Conservation (phyloP, 2,888 invertebrate species). For the Watsonalla cultraria region DNA sequence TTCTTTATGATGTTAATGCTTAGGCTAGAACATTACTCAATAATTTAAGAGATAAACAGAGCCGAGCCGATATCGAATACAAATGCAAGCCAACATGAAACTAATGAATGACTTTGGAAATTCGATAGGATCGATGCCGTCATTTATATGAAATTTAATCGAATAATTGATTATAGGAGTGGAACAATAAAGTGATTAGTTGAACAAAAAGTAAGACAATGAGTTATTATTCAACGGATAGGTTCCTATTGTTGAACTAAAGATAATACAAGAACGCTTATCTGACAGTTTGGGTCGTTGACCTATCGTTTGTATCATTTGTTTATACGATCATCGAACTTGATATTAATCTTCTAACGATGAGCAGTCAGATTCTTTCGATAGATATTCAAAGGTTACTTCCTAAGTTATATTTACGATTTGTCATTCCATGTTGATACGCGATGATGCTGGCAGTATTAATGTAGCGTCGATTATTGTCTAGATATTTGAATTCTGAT, state of each 20-base stretch:
- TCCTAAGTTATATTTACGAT: constrained; percentile 52
- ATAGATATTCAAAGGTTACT: constrained; percentile 54
- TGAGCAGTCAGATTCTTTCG: constrained; percentile 60
- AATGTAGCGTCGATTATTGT: constrained; percentile 33
- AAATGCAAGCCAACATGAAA: constrained; percentile 39
- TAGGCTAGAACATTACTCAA: constrained; percentile 29
- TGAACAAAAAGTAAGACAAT: constrained; percentile 76
- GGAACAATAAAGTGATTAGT: constrained; percentile 78
- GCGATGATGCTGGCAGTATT: constrained; percentile 21
- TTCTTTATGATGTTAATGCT: constrained; percentile 35
- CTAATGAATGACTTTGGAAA: constrained; percentile 61
- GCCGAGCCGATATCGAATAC: constrained; percentile 30
- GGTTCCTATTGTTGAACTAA: constrained; percentile 62
- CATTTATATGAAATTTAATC: constrained; percentile 72
- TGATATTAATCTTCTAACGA: constrained; percentile 68
- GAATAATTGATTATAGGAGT: constrained; percentile 76
- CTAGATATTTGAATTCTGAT: constrained; percentile 21
- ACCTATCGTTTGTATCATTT: constrained; percentile 66
- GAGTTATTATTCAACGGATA: constrained; percentile 73
- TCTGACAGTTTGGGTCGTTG: constrained; percentile 59
- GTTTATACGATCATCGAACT: constrained; percentile 66
- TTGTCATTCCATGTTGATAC: constrained; percentile 43
- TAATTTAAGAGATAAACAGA: constrained; percentile 36
- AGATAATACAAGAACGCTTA: constrained; percentile 50
- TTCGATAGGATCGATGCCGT: constrained; percentile 58